Percentiles rank a stretch among this genome's conserved stretches.
Conservation (phyloP, 2,888 invertebrate genomes). For the Drosophila leonis region DNA sequence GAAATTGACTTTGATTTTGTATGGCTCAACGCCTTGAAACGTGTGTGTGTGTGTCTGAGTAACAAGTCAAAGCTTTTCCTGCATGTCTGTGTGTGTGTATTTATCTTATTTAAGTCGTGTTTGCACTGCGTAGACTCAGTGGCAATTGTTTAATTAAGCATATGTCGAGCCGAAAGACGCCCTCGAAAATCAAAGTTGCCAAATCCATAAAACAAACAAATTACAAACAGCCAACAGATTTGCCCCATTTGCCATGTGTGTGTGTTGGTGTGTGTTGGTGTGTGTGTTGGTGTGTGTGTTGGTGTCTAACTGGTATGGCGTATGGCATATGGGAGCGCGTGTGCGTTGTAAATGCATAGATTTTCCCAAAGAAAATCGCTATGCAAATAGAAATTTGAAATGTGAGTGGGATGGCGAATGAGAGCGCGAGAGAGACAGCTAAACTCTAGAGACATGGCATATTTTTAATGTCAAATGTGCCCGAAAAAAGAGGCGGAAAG, state of each 20-base stretch:
- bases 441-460: slow-evolving; percentile 27
- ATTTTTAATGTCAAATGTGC: slow-evolving; percentile 53
- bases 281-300: slow-evolving; percentile 13
- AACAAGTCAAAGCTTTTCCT: slow-evolving; percentile 33
- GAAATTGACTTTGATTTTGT: slow-evolving; percentile 38
- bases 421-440: neutral
- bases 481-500: slow-evolving; percentile 15
- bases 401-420: neutral
- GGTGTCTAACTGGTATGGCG: slow-evolving; percentile 32
- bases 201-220: slow-evolving; percentile 79
- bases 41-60: slow-evolving; percentile 15
- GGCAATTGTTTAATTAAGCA: slow-evolving; percentile 66
- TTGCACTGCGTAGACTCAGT: slow-evolving; percentile 39
- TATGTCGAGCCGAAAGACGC: slow-evolving; percentile 52
- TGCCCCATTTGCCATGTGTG: slow-evolving; percentile 32
- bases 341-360: slow-evolving; percentile 26
- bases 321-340: slow-evolving; percentile 34
- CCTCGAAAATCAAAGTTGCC: slow-evolving; percentile 56
- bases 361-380: slow-evolving; percentile 56
- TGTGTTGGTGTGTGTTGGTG: neutral
- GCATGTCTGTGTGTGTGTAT: slow-evolving; percentile 25
- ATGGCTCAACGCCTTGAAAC: slow-evolving; percentile 24
- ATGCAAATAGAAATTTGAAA: slow-evolving; percentile 47
- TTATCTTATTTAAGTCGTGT: slow-evolving; percentile 51
- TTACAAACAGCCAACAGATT: slow-evolving; percentile 72